phyloP scores from a whole-genome alignment of 2,113 vertebrate genomes.

The Egretta garzetta region DNA sequence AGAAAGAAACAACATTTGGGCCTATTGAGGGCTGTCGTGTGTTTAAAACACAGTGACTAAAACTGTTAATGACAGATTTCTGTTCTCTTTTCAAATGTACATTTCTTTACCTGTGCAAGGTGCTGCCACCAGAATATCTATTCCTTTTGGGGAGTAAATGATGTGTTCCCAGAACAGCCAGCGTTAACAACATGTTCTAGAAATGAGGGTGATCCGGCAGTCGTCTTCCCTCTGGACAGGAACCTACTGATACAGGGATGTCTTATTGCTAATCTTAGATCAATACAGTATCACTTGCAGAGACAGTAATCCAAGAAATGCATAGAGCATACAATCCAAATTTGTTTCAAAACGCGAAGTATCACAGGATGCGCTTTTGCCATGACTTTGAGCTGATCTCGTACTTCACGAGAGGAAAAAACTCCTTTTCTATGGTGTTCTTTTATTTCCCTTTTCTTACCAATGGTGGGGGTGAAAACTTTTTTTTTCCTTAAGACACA shows the following conservation, averaged over 20 bases:
- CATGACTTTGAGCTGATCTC: background rate
- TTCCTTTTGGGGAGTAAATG: background rate
- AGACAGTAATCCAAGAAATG: background rate
- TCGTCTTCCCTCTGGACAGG: background rate
- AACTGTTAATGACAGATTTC: background rate
- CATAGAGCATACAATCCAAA: background rate
- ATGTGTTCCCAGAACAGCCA: background rate
- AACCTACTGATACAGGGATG: background rate
- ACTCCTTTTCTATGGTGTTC: background rate
- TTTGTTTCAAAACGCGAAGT: background rate
- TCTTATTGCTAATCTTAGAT: background rate
- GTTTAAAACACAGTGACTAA: background rate
- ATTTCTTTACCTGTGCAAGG: background rate
- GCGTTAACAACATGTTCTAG: background rate
- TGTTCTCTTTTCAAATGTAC: background rate
- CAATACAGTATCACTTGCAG: background rate
- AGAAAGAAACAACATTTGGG: background rate
- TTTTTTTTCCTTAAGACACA: background rate
- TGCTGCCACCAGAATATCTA: background rate
- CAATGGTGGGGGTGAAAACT: background rate
- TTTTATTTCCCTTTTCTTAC: background rate
- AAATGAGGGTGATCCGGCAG: background rate
- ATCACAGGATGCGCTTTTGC: background rate
- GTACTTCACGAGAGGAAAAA: background rate
- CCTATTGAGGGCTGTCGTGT: background rate